Percentiles rank a stretch among this genome's conserved stretches.
Evolutionary conservation across 2,113 vertebrate species (phyloP).

Genomic region (Struthio camelus): DNA sequence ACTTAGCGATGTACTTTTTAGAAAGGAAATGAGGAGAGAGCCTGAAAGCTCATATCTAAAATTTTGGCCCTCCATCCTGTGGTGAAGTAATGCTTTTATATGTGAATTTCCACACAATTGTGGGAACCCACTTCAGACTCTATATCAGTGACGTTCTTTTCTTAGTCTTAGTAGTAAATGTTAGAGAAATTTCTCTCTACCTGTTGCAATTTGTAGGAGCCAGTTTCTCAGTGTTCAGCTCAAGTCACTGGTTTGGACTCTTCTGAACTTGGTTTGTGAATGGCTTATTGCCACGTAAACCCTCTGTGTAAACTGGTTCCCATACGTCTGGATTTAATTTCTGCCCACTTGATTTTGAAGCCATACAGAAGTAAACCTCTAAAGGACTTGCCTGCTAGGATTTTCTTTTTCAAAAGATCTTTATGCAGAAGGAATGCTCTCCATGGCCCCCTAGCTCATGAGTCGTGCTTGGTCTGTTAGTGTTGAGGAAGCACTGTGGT

Average conservation of each 20-base stretch:
- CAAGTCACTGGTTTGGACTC: background rate
- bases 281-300: background rate
- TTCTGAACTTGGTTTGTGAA: background rate
- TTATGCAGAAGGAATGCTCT: background rate
- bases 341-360: background rate
- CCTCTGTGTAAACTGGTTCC: background rate
- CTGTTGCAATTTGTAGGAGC: background rate
- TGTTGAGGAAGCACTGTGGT: background rate
- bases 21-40: background rate
- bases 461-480: background rate
- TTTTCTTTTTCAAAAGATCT: background rate
- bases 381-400: no score
- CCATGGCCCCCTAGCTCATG: background rate
- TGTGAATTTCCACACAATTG: background rate
- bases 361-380: fast-evolving
- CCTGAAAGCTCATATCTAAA: fast-evolving
- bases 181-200: background rate
- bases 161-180: background rate
- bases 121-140: background rate
- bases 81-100: background rate
- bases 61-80: background rate
- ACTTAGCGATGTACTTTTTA: fast-evolving
- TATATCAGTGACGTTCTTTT: fast-evolving
- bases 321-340: background rate
- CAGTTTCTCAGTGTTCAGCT: background rate